Conservation (phyloP, 2,888 invertebrate genomes). For the Drosophila cracens region DNA sequence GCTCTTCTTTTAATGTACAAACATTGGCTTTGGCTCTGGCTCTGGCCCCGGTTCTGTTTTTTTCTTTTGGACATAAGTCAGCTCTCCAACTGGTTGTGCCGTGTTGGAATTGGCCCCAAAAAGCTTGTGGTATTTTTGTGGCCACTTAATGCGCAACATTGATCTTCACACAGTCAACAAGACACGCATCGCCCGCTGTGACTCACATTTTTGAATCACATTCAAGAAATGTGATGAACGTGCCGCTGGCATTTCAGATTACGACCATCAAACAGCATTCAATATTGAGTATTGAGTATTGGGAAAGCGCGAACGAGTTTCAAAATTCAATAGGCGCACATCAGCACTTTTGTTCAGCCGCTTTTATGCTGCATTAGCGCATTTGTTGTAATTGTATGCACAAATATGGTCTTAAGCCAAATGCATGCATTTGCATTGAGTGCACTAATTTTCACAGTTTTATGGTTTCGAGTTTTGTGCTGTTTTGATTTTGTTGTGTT, state of each 20-base stretch:
- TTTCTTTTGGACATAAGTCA: constrained; percentile 35
- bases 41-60: constrained; percentile 5
- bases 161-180: constrained; percentile 36
- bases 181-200: constrained; percentile 48
- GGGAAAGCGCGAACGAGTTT: constrained; percentile 48
- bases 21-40: constrained; percentile 40
- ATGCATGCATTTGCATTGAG: constrained; percentile 40
- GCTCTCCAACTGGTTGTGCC: constrained; percentile 11
- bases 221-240: constrained; percentile 61
- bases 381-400: constrained; percentile 36
- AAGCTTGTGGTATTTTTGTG: constrained; percentile 23
- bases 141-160: constrained; percentile 31
- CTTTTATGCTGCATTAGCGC: constrained; percentile 52
- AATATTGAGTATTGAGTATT: constrained; percentile 19
- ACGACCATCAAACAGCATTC: background rate
- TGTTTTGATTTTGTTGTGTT: background rate
- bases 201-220: constrained; percentile 53
- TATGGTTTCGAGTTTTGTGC: background rate
- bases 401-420: constrained; percentile 19
- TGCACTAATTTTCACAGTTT: constrained; percentile 56
- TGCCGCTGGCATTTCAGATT: constrained; percentile 35
- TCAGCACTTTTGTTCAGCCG: background rate
- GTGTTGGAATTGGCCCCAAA: constrained; percentile 12
- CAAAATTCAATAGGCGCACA: constrained; percentile 31
- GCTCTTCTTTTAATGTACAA: constrained; percentile 70